A percentile compares a stretch with the other conserved stretches of the same genome.
phyloP scores from a whole-genome alignment of 2,113 vertebrate genomes.

The Xenopus tropicalis region UCB_Xtro_10.0 CM004452.2:3739001-3739500 shows the following conservation, averaged over 20 bases:
- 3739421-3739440: slow-evolving; percentile 2
- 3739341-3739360: not conserved
- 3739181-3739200: no score
- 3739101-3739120: no score
- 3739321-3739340: slow-evolving; percentile 20
- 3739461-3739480: not conserved
- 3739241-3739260: slow-evolving; percentile 8
- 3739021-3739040: no score
- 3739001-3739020: no score
- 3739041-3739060: no score
- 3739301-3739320: slow-evolving; percentile 2
- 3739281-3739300: slow-evolving; percentile 1
- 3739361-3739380: not conserved
- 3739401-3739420: not conserved
- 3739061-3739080: no score
- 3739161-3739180: no score
- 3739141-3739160: no score
- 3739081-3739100: no score
- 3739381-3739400: not conserved
- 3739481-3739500: not conserved
- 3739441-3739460: slow-evolving; percentile 11
- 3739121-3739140: no score
- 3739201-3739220: no score
- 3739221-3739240: no score
- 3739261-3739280: slow-evolving; percentile 20